Percentiles rank a stretch among this genome's conserved stretches.
Evolutionary conservation across 2,113 vertebrate species (phyloP).

Genomic region (Anoura caudifer): DNA sequence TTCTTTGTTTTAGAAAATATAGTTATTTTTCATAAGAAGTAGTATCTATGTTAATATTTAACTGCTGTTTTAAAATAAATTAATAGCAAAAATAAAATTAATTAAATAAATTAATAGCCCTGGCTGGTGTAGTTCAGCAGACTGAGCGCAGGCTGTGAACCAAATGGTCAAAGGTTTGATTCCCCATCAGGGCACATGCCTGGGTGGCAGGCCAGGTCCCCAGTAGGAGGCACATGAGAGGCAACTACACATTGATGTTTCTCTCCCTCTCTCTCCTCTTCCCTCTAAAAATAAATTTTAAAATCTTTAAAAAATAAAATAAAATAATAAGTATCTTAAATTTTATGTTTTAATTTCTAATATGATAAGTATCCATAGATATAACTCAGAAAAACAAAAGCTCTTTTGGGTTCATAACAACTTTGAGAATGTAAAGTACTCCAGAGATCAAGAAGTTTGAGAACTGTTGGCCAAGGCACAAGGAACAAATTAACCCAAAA

Average conservation of each 20-base stretch:
- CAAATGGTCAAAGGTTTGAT: too few species aligned
- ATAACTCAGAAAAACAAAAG: not conserved
- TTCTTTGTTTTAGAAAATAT: not conserved
- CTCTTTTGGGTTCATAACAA: not conserved
- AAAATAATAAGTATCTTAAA: not conserved
- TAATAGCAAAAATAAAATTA: too few species aligned
- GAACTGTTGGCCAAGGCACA: not conserved
- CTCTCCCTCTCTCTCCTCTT: too few species aligned
- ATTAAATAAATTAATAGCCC: not conserved
- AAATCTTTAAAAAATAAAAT: too few species aligned
- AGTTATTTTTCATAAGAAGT: slow-evolving; percentile 3
- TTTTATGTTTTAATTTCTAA: not conserved
- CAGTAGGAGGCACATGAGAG: too few species aligned
- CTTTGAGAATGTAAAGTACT: not conserved
- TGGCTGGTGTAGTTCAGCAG: too few species aligned
- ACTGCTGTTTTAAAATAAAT: not conserved
- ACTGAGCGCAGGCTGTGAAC: too few species aligned
- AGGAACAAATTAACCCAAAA: not conserved
- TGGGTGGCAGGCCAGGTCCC: too few species aligned
- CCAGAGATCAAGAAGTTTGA: not conserved
- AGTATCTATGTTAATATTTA: not conserved
- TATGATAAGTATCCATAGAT: not conserved
- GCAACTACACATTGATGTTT: too few species aligned
- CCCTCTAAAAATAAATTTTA: too few species aligned
- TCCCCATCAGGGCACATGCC: too few species aligned